Conservation (phyloP, 2,888 invertebrate genomes). For the Graphium colonna region DNA sequence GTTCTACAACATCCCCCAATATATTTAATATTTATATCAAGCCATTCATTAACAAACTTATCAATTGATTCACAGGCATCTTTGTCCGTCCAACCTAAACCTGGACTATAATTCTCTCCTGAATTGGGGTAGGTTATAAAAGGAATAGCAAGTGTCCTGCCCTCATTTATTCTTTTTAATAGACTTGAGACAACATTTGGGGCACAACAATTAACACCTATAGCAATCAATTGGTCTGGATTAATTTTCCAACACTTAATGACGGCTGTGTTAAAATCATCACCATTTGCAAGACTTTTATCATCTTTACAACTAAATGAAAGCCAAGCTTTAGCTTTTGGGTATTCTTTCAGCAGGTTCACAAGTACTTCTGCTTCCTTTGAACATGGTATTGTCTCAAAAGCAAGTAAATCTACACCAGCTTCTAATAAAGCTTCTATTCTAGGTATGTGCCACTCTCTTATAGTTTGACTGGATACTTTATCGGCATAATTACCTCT, state of each 20-base stretch:
- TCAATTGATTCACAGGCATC: constrained; percentile 83
- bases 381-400: constrained; percentile 94
- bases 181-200: constrained; percentile 55
- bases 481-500: constrained; percentile 86
- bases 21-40: constrained; percentile 87
- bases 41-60: constrained; percentile 87
- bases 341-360: constrained; percentile 87
- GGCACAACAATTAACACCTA: constrained; percentile 92
- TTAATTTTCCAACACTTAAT: constrained; percentile 84
- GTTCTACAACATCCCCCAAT: constrained; percentile 95
- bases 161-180: constrained; percentile 48
- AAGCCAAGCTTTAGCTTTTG: constrained; percentile 90
- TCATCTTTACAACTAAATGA: constrained; percentile 88
- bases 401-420: constrained; percentile 91
- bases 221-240: constrained; percentile 83
- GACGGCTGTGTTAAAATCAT: constrained; percentile 84
- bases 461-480: constrained; percentile 81
- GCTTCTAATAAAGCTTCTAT: constrained; percentile 87
- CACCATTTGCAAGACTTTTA: constrained; percentile 85
- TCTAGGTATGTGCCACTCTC: constrained; percentile 90
- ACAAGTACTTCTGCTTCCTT: constrained; percentile 90
- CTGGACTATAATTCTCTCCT: constrained; percentile 86
- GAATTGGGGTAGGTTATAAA: constrained; percentile 95
- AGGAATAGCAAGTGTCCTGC: constrained; percentile 72
- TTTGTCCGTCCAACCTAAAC: constrained; percentile 82